A percentile compares a stretch with the other conserved stretches of the same genome.
Evolutionary conservation across 2,113 vertebrate species (phyloP).

Genomic region (Chroicocephalus ridibundus): DNA sequence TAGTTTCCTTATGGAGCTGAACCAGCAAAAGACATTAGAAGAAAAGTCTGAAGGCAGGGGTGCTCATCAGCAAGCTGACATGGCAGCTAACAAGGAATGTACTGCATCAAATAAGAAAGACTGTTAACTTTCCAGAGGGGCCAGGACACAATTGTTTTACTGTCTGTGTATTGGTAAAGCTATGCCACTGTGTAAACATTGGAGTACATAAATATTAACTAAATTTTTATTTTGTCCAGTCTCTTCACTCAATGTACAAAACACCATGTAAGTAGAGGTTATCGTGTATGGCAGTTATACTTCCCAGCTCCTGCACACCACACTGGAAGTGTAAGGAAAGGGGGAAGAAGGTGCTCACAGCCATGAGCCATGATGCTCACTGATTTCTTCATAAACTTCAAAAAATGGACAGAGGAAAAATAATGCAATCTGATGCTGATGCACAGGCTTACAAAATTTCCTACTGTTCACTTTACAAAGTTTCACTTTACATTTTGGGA

Average conservation of each 20-base stretch:
- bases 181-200: background rate
- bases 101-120: background rate
- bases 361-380: background rate
- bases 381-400: background rate
- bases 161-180: background rate
- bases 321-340: background rate
- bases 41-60: background rate
- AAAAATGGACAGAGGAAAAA: background rate
- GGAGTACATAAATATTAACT: background rate
- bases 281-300: background rate
- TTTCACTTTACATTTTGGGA: background rate
- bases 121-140: background rate
- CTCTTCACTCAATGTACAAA: background rate
- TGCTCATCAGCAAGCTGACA: background rate
- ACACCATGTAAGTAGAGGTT: background rate
- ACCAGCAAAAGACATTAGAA: background rate
- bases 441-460: background rate
- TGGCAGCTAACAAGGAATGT: background rate
- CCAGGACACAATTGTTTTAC: background rate
- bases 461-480: background rate
- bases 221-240: background rate
- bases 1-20: background rate
- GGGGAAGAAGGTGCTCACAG: background rate
- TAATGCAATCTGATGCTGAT: background rate
- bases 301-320: background rate